Percentiles rank a stretch among this genome's conserved stretches.
These are phyloP conservation scores for Uropetala carovei DNA, from an alignment of 2,888 invertebrate genomes.

Conservation along the genomic window DNA sequence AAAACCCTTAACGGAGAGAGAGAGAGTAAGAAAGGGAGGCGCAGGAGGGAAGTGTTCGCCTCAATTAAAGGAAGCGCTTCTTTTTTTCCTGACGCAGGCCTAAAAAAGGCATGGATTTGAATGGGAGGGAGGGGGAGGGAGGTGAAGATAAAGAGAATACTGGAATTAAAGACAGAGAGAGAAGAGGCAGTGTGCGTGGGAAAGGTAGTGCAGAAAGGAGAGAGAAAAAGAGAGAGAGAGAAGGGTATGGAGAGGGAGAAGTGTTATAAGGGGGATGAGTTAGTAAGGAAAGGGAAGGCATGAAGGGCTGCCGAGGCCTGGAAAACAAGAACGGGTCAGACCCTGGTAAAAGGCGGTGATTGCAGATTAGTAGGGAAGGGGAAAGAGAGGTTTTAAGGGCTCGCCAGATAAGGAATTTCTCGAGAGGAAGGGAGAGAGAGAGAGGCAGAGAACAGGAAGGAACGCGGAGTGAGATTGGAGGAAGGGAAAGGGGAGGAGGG, in stretches of 20 bases:
- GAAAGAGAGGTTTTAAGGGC: not conserved
- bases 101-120: not conserved
- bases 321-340: not conserved
- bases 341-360: slow-evolving; percentile 19
- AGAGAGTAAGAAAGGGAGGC: not conserved
- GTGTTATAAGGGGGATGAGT: not conserved
- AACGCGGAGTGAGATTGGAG: not conserved
- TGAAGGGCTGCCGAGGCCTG: not conserved
- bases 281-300: not conserved
- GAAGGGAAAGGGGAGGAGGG: too few relatives aligned
- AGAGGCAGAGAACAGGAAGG: not conserved
- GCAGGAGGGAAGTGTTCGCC: not conserved
- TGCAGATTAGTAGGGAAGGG: slow-evolving; percentile 25
- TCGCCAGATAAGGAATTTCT: slow-evolving; percentile 7
- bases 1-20: not conserved
- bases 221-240: not conserved
- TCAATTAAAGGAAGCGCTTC: not conserved
- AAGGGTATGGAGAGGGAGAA: not conserved
- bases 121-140: not conserved
- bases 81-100: not conserved
- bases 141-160: not conserved
- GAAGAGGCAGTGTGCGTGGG: not conserved
- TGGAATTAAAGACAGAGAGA: not conserved
- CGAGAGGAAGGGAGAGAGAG: not conserved
- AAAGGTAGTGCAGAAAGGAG: not conserved